Evolutionary conservation across 2,797 vertebrate genomes (phyloP).

Genomic region (Limosa lapponica): DNA sequence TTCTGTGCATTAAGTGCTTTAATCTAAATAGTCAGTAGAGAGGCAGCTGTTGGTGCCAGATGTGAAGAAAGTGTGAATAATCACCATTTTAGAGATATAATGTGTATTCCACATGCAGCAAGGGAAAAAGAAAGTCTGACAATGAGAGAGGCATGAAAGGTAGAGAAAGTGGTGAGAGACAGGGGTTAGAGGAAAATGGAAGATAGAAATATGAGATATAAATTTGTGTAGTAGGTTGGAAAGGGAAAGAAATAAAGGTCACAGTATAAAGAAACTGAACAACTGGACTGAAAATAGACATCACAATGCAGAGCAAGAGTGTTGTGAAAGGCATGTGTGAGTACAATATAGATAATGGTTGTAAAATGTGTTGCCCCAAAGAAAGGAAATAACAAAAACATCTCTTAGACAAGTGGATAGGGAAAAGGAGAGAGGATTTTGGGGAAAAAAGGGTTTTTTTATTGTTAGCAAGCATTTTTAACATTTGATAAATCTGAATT

Average conservation of each 20-base stretch:
- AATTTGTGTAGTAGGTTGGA: neutral
- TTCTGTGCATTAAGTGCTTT: neutral
- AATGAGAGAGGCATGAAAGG: neutral
- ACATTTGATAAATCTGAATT: neutral
- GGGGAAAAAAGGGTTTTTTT: neutral
- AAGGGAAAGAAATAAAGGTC: neutral
- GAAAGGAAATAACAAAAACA: neutral
- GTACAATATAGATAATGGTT: neutral
- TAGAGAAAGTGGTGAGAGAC: neutral
- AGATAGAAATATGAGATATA: neutral
- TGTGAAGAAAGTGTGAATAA: neutral
- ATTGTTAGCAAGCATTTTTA: neutral
- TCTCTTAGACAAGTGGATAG: neutral
- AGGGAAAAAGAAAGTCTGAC: neutral
- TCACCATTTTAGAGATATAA: neutral
- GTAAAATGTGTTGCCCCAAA: neutral
- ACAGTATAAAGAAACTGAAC: neutral
- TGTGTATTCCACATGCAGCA: neutral
- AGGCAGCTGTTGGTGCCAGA: neutral
- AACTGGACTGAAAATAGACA: neutral
- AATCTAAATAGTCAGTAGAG: neutral
- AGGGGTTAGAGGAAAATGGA: neutral
- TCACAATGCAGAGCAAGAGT: neutral
- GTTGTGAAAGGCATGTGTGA: neutral
- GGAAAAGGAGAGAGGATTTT: neutral